phyloP scores from a whole-genome alignment of 2,888 invertebrate species.

The Allophyes oxyacanthae region DNA sequence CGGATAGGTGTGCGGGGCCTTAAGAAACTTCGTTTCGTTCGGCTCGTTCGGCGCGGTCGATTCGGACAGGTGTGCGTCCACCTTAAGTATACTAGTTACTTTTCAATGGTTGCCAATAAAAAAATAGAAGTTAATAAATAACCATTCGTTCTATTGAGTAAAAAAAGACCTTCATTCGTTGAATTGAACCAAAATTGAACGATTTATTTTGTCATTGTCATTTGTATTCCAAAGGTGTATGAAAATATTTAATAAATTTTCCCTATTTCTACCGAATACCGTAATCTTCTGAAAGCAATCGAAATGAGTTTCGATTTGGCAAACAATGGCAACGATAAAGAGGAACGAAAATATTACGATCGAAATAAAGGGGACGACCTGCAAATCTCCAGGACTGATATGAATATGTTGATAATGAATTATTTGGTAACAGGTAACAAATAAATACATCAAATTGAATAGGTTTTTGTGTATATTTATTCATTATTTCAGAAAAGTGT shows the following conservation, averaged over 20 bases:
- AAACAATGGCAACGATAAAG: constrained; percentile 77
- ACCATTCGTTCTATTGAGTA: too few species aligned
- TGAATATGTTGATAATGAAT: constrained; percentile 99
- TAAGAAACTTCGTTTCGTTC: too few species aligned
- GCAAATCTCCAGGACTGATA: constrained; percentile 96
- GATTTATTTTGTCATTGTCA: constrained; percentile 33
- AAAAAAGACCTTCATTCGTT: too few species aligned
- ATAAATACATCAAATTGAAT: constrained; percentile 1
- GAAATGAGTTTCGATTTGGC: constrained; percentile 82
- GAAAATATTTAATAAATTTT: constrained; percentile 43
- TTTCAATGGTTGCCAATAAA: not conserved
- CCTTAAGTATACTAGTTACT: not conserved
- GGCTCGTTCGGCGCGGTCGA: too few species aligned
- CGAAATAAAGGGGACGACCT: constrained; percentile 92
- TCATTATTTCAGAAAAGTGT: not conserved
- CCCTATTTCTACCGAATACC: constrained; percentile 21
- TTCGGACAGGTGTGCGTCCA: too few species aligned
- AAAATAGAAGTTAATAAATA: not conserved
- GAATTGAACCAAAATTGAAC: constrained; percentile 21
- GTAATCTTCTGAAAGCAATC: constrained; percentile 14
- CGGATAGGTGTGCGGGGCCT: too few species aligned
- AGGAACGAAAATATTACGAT: constrained; percentile 90
- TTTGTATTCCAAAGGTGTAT: constrained; percentile 51
- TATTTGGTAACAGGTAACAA: constrained; percentile 97
- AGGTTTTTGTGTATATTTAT: constrained; percentile 7